Percentiles rank a stretch among this genome's conserved stretches.
Evolutionary conservation across 1,140 invertebrate genomes (phyloP).

Genomic region (Bombus ignitus): DNA sequence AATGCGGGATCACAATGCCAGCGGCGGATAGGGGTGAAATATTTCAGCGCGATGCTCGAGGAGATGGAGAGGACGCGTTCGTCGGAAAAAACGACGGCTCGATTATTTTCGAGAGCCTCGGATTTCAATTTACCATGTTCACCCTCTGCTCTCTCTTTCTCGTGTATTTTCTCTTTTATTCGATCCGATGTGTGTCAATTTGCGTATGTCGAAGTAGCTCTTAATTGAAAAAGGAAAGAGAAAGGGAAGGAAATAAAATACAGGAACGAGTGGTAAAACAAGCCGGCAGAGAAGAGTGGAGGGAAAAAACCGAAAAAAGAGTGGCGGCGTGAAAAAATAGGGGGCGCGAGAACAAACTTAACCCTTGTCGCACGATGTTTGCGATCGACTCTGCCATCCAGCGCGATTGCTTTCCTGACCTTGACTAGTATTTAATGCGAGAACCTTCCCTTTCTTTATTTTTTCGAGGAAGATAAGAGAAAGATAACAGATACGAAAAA

Average conservation of each 20-base stretch:
- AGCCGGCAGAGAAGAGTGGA: background rate
- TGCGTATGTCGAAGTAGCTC: background rate
- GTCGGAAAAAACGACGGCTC: conserved; percentile 28
- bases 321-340: background rate
- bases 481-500: background rate
- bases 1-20: conserved; percentile 29
- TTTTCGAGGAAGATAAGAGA: background rate
- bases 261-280: background rate
- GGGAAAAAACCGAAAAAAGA: background rate
- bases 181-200: background rate
- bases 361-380: conserved; percentile 29
- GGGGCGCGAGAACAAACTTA: background rate
- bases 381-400: background rate
- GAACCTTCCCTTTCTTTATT: background rate
- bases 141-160: background rate
- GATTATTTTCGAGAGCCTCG: conserved; percentile 40
- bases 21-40: conserved; percentile 26
- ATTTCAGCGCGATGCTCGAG: conserved; percentile 14
- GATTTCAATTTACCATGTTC: conserved; percentile 32
- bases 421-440: background rate
- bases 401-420: conserved; percentile 14
- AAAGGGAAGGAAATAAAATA: background rate
- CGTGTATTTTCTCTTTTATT: too few relatives aligned
- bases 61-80: conserved; percentile 36
- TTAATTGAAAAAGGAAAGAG: conserved; percentile 19